Base-by-base conservation (phyloP, 1,140 invertebrate species). In the Pseudoatta argentina region DNA sequence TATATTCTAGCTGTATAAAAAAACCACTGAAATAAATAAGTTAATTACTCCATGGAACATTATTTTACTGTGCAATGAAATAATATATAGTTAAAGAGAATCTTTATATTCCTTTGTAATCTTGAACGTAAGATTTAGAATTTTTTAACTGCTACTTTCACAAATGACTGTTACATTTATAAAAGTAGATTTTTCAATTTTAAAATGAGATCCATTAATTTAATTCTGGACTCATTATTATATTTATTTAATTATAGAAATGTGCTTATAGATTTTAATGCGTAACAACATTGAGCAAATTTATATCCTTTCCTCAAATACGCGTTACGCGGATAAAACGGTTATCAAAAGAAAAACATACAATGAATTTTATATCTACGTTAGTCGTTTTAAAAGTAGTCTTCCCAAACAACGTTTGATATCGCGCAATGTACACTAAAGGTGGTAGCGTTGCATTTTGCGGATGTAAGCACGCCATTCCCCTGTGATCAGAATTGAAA, bases 401-500 rank as follows among this genome's bases (percentile, higher is more conserved):
- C 72, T 57, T 14, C 18, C 10, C 12, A 53, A 57, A 75, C 53
- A 57, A 39, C 5, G 18, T 75, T 75, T n/a, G 7, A 4, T 61
- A 61, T 61, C 55, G 73, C 73, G 55, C n/a, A 75, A 21, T 34
- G 51, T 72, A 12, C 21, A 73, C 10, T 34, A 18, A 12, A 34
- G 14, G 7, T 34, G 16, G 27, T 34, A 34, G 10, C 10, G 10
- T 59, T 53, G 34, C 21, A 16, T 76, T 44, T 44, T 44, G 39
- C n/a, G 55, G 55, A 76, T 44, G 34, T 61, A 61, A 61, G 34
- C 34, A 14, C 73, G 18, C n/a, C 57, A n/a, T 63, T 77, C 21
- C 8, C 34, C 39, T n/a, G 39, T 63, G 64, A 63, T 77, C 75
- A 77, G 57, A 77, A 77, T 63, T 63, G 57, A 77, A 77, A 64